Evolutionary conservation across 2,888 invertebrate genomes (phyloP).

Genomic region (Himalopsyche kuldschensis): DNA sequence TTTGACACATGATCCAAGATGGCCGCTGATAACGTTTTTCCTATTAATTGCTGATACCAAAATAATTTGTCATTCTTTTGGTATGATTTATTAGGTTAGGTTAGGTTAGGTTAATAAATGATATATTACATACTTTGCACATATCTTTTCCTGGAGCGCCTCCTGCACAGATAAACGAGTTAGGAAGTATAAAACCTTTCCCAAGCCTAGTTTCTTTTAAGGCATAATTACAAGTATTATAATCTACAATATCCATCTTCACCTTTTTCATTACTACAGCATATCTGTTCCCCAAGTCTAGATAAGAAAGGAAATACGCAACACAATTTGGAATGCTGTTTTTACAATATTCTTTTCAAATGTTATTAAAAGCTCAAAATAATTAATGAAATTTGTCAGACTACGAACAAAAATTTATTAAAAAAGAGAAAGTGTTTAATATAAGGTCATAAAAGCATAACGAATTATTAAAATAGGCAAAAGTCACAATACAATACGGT

Average conservation of each 20-base stretch:
- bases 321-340: neutral
- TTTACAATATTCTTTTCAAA: neutral
- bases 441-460: too few relatives aligned
- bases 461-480: too few relatives aligned
- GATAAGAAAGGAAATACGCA: neutral
- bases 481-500: too few relatives aligned
- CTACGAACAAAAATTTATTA: neutral
- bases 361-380: neutral
- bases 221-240: slow-evolving; percentile 61
- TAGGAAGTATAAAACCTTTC: slow-evolving; percentile 63
- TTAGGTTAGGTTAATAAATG: neutral
- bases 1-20: too few relatives aligned
- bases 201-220: slow-evolving; percentile 70
- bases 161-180: slow-evolving; percentile 79
- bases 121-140: slow-evolving; percentile 56
- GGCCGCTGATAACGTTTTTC: too few relatives aligned
- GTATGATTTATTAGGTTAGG: too few relatives aligned
- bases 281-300: slow-evolving; percentile 48
- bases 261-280: slow-evolving; percentile 76
- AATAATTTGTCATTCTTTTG: too few relatives aligned
- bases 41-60: too few relatives aligned
- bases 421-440: neutral
- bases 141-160: slow-evolving; percentile 75
- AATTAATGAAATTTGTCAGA: neutral
- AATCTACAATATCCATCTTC: slow-evolving; percentile 67